Base-by-base conservation (phyloP, 2,797 vertebrate genomes). In the Hyperoplus immaculatus region DNA sequence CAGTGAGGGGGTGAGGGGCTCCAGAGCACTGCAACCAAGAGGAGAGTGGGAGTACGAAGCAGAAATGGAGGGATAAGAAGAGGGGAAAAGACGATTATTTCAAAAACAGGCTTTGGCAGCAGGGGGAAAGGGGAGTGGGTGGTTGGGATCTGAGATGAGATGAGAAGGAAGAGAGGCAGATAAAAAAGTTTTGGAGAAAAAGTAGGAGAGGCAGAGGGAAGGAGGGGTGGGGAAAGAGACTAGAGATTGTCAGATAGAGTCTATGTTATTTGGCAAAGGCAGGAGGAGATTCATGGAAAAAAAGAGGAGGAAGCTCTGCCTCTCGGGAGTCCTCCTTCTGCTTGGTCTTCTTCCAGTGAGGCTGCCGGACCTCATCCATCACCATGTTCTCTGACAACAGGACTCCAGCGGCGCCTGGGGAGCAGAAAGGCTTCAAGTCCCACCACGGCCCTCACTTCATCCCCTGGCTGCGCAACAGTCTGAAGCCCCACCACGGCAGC, bases 371-470 rank as follows among this genome's bases (percentile, higher is more conserved):
- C 57, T 75, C 85, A 82, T 88, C 85, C 77, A 80, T 88, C 90
- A 88, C 84, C 77, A 95, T 95, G 95, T 94, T 95, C 86, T 93
- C 94, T 63, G 93, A 95, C 89, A 92, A 91, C 79, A 89, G 89
- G 80, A 80, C 89, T 77, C 78, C 87, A 47, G 75, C 73, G 38
- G 75, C 72, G 38, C 80, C 90, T 6, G 84, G 86, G 82, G 91
- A 92, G 80, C 91, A 90, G 51, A 90, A 84, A 65, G 77, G 82
- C 83, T 90, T 94, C 84, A 93, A 92, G 88, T 82, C 88, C 12
- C 85, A 88, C 29, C 85, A 88, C 29, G 13, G 80, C 68, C 87
- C 90, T 65, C 85, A 88, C 83, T 93, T 91, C 89, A 88, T 88
- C 80, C 93, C 92, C 13, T 94, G 94, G 92, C 92, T 94, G 62